phyloP scores from a whole-genome alignment of 2,797 vertebrate genomes.

The Leucoraja ocellata region DNA sequence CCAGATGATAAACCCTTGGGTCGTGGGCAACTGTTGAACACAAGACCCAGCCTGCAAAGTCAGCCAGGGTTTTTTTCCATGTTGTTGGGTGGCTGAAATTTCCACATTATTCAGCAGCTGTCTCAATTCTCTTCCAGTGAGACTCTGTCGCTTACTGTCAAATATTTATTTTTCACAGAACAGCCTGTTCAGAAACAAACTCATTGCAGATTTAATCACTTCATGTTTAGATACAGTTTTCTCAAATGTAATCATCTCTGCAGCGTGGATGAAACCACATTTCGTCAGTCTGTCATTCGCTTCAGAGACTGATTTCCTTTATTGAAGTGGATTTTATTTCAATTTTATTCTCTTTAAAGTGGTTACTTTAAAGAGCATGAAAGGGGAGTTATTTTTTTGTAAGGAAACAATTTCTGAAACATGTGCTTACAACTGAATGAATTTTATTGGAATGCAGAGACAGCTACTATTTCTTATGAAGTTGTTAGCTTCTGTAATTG shows the following conservation, averaged over 20 bases:
- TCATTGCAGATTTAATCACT: not conserved
- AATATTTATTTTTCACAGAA: slow-evolving; percentile 8
- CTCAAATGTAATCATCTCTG: slow-evolving; percentile 9
- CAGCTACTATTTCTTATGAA: not conserved
- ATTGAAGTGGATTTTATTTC: not conserved
- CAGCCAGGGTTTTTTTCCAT: not conserved
- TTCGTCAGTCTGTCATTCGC: not conserved
- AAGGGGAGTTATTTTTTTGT: not conserved
- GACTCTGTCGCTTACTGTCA: not conserved
- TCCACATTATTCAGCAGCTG: not conserved
- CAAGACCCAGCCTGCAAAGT: not conserved
- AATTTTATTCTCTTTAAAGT: not conserved
- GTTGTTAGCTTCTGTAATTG: not conserved
- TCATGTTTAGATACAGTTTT: not conserved
- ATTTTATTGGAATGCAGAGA: not conserved
- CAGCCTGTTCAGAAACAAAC: slow-evolving; percentile 2
- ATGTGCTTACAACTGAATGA: not conserved
- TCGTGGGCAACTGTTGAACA: not conserved
- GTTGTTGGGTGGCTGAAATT: not conserved
- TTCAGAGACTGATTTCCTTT: slow-evolving; percentile 4
- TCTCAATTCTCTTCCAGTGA: not conserved
- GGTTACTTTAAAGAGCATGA: not conserved
- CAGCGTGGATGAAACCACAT: not conserved
- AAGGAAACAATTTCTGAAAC: not conserved
- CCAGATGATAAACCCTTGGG: not conserved